Base-by-base conservation (phyloP, 2,797 vertebrate species). In the Gambelia wislizenii region DNA sequence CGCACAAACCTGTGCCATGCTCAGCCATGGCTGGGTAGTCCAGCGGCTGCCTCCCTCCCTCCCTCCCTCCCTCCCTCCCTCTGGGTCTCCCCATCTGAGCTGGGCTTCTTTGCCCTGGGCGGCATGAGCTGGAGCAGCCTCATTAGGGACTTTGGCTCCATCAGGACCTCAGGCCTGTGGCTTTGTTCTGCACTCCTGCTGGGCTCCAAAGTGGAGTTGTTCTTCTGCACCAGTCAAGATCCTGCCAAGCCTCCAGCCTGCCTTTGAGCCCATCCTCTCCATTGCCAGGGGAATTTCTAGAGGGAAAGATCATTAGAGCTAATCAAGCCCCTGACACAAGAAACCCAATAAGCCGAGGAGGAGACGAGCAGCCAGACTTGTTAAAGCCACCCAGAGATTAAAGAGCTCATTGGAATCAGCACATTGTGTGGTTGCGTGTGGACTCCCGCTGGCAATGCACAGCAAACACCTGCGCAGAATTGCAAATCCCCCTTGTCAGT, bases 281-380 rank as follows among this genome's bases (percentile, higher is more conserved):
- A 90, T 18, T 1, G 0, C 4, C 64, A 61, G 64, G 74, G 84
- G 91, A 75, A 47, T 49, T 2, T 0, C 54, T 9, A 2, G 1
- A 76, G 4, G 25, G 78, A 90, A 20, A 64, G 27, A 83, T 94
- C 0, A 0, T 92, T 91, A 72, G 86, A 86, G 44, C 61, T 88
- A 72, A 88, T 87, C 69, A 36, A 2, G 0, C 0, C 36, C 72
- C 39, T 0, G 0, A 86, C 83, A 89, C 82, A 10, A 90, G 89
- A 70, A 88, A 70, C 81, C 79, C 89, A 86, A 67, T 61, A 89
- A 92, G 83, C 78, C 42, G 82, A 84, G 88, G 92, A 86, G 82
- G 90, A 69, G 90, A 75, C n/a, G 2, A 0, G 30, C 81, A 86
- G 64, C 77, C n/a, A 22, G 72, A 52, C 69, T 89, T 4, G 0